Evolutionary conservation across 2,113 vertebrate species (phyloP).

Genomic region (Neogale vison): DNA sequence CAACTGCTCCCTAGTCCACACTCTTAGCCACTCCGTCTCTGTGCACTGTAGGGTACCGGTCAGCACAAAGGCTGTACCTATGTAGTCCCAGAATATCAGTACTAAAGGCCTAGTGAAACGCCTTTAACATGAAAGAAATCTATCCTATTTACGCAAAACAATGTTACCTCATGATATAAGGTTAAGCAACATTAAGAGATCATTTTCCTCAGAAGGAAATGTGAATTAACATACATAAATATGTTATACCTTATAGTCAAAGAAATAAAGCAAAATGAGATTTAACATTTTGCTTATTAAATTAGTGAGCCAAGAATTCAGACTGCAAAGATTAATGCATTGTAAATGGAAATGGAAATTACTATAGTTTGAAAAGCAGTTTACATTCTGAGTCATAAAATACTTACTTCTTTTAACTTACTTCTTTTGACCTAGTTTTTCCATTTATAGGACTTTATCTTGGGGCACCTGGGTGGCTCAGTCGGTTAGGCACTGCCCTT

Average conservation of each 20-base stretch:
- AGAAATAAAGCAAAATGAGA: neutral
- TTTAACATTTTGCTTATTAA: neutral
- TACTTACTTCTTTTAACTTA: neutral
- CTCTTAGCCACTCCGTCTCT: neutral
- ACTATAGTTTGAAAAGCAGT: neutral
- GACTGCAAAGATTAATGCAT: neutral
- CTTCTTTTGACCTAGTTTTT: slow-evolving; percentile 12
- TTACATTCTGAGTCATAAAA: neutral
- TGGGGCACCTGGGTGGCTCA: neutral
- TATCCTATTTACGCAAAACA: neutral
- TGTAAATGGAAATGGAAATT: neutral
- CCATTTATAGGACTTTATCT: neutral
- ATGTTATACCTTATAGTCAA: neutral
- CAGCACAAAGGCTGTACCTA: neutral
- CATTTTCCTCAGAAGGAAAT: neutral
- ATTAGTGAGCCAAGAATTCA: neutral
- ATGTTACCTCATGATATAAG: neutral
- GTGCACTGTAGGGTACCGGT: neutral
- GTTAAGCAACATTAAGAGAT: neutral
- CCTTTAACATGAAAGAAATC: neutral
- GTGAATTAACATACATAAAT: neutral
- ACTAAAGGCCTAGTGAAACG: neutral
- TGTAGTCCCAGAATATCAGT: neutral
- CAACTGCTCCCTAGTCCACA: neutral
- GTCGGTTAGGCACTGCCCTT: neutral